Conservation (phyloP, 2,113 vertebrate species). For the Hydrolagus affinis region DNA sequence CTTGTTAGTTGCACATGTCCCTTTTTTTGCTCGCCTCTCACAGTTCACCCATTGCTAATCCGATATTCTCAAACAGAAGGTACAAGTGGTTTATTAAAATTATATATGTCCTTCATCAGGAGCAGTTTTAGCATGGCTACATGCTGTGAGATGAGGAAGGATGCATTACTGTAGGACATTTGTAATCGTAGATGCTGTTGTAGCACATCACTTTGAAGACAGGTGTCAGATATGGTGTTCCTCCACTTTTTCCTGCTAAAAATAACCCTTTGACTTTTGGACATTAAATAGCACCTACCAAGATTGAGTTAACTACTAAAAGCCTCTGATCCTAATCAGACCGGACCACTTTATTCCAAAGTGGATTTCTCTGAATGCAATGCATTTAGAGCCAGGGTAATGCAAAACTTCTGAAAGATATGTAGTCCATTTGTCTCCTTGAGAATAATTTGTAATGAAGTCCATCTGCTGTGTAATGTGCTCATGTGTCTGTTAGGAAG, state of each 20-base stretch:
- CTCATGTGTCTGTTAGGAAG: constrained; percentile 53
- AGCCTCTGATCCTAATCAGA: neutral
- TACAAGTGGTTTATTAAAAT: too few species aligned
- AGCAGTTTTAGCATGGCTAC: neutral
- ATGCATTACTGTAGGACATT: neutral
- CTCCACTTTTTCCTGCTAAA: neutral
- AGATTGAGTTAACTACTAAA: neutral
- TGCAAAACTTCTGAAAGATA: neutral
- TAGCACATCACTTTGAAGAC: neutral
- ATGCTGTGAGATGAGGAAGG: neutral
- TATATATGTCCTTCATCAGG: too few species aligned
- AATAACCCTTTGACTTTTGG: too few species aligned
- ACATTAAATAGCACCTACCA: too few species aligned
- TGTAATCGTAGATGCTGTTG: neutral
- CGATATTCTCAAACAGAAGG: too few species aligned
- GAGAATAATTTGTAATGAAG: neutral
- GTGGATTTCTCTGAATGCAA: neutral
- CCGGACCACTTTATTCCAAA: neutral
- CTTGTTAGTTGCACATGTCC: too few species aligned
- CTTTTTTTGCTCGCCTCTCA: too few species aligned
- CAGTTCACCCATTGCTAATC: too few species aligned
- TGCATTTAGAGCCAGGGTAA: neutral
- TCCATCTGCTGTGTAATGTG: neutral
- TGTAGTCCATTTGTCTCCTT: neutral
- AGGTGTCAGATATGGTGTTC: neutral